Evolutionary conservation across 2,797 vertebrate species (phyloP).

Genomic region (Dallia pectoralis): DNA sequence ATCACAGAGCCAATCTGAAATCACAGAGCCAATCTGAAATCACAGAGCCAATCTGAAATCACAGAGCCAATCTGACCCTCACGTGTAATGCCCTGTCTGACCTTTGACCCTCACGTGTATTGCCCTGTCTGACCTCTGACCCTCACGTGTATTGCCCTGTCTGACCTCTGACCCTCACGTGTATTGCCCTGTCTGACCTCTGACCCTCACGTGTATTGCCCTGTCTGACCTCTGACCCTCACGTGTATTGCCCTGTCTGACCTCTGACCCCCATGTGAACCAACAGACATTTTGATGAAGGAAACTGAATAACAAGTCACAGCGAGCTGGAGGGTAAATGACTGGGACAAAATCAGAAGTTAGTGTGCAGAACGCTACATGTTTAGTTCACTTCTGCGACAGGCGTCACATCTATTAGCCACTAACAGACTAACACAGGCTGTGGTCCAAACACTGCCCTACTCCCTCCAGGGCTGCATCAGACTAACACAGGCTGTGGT

Average conservation of each 20-base stretch:
- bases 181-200: too few relatives aligned
- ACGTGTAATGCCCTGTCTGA: too few relatives aligned
- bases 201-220: too few relatives aligned
- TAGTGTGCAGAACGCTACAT: constrained; percentile 56
- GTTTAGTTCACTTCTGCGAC: constrained; percentile 49
- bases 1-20: background rate
- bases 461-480: constrained; percentile 16
- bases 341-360: constrained; percentile 53
- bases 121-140: too few relatives aligned
- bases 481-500: constrained; percentile 55
- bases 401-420: constrained; percentile 52
- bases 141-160: too few relatives aligned
- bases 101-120: too few relatives aligned
- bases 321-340: constrained; percentile 30
- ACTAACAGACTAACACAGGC: constrained; percentile 64
- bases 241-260: background rate
- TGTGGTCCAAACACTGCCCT: background rate
- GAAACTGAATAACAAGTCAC: constrained; percentile 26
- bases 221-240: background rate
- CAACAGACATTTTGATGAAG: background rate
- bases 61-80: too few relatives aligned
- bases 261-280: background rate
- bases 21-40: background rate
- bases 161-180: too few relatives aligned
- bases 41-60: too few relatives aligned